Base-by-base conservation (phyloP, 2,113 vertebrate species). In the Sphaerodactylus townsendi region DNA sequence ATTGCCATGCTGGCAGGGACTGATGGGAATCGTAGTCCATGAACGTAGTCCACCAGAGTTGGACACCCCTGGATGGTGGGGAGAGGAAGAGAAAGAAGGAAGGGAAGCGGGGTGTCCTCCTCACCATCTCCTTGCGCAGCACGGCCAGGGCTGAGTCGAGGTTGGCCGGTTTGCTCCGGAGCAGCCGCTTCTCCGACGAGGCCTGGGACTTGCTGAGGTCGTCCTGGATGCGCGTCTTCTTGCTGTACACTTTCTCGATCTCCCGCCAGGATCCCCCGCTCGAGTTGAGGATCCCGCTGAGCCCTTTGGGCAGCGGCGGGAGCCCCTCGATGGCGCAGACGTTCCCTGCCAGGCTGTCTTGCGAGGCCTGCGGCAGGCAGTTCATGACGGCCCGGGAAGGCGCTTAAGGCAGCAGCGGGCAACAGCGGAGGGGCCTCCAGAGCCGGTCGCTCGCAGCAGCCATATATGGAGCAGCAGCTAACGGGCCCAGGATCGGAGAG, bases 61-160 rank as follows among this genome's bases (percentile, higher is more conserved):
- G n/a, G n/a, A n/a, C n/a, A n/a, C n/a, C n/a, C n/a, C n/a, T n/a
- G n/a, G n/a, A n/a, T n/a, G n/a, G n/a, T 4, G 33, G 1, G 66
- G 66, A 15, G 14, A 4, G 13, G 33, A 15, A 3, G 66, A 17
- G 65, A 4, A 30, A 14, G 10, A 4, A 5, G 14, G 66, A 15
- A 5, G 9, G 66, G 66, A 5, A 3, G 66, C 8, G 13, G 66
- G 59, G 33, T 33, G 17, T 62, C 50, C 46, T 48, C 48, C 1
- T 94, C 85, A 97, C 97, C 96, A 97, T 97, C 83, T 97, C 96
- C 76, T 97, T 97, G 83, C 96, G 95, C 91, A 97, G 93, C 50
- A 95, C 85, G 1, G 97, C 96, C 50, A 97, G 85, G 1, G 96
- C 96, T 0, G 95, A 95, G 90, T 96, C 96, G 25, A 97, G 95